These are phyloP conservation scores for Phocoena sinus DNA, from an alignment of 2,113 vertebrate species.

Conservation along the genomic window DNA sequence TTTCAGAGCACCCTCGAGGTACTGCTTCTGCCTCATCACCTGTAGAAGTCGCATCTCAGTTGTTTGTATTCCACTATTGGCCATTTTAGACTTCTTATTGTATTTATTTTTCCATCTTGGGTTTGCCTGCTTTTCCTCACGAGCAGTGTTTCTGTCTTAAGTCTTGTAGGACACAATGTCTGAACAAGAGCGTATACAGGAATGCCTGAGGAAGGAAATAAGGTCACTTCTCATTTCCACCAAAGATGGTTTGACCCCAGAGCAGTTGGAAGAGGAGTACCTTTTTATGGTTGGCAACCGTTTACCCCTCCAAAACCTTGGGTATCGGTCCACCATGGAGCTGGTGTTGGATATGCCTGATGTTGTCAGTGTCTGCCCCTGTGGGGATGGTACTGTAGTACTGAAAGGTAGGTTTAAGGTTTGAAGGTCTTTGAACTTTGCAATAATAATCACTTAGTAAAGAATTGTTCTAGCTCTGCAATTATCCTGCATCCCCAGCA, in stretches of 20 bases:
- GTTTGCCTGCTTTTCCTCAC: neutral
- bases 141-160: neutral
- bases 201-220: slow-evolving; percentile 87
- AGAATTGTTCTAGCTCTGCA: neutral
- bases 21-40: neutral
- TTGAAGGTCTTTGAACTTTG: neutral
- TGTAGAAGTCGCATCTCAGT: neutral
- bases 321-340: slow-evolving; percentile 87
- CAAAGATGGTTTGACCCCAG: slow-evolving; percentile 84
- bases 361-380: slow-evolving; percentile 80
- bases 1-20: neutral
- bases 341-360: slow-evolving; percentile 90
- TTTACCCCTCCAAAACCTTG: slow-evolving; percentile 85
- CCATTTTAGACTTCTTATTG: neutral
- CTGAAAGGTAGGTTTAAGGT: slow-evolving; percentile 83
- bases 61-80: neutral
- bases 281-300: slow-evolving; percentile 83
- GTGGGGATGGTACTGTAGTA: slow-evolving; percentile 70
- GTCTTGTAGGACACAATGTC: slow-evolving; percentile 63
- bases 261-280: slow-evolving; percentile 87
- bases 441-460: neutral
- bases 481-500: neutral
- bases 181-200: slow-evolving; percentile 78
- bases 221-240: slow-evolving; percentile 87
- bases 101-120: neutral